Base-by-base conservation (phyloP, 2,888 invertebrate species). In the Drosophila silvestris region DNA sequence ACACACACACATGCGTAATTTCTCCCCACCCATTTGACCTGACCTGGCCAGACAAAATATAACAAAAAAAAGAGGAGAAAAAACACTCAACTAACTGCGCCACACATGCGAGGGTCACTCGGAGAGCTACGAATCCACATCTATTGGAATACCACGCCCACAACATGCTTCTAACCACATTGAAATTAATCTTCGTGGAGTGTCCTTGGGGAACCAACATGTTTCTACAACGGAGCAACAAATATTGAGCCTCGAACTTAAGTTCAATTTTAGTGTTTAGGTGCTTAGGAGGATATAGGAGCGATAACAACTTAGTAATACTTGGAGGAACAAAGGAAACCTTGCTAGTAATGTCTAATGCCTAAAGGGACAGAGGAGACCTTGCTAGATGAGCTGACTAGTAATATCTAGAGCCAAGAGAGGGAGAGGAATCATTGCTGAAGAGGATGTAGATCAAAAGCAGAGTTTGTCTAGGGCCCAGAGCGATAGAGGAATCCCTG, bases 1-100 rank as follows among this genome's bases (percentile, higher is more conserved):
- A 41, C 39, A 63, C 51, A 73, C 53, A 78, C 66, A 81, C 54
- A 39, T 81, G 82, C 79, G 79, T 81, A 81, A 52, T 53, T 52
- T 14, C 47, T 37, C 35, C 12, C 58, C 76, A 64, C 64, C 67
- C 58, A 62, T 78, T 81, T 59, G 76, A 78, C 51, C 63, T 69
- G 74, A 57, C 53, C 61, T 47, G 39, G 28, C 14, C 28, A 57
- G 57, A 57, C 57, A 28, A 6, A 54, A 54, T 26, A 47, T 9
- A 47, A 26, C 47, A 33, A 14, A 33, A 28, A 33, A 22, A 12
- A 7, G 52, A n/a, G 14, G 26, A 68, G 58, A 68, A 64, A 78
- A 64, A 67, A 64, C 39, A 54, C 28, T 64, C 26, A 68, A 53
- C 57, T 39, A 44, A 28, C 39, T 60, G 37, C 56, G 56, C 22